Base-by-base conservation (phyloP, 2,113 vertebrate genomes). In the Neotoma lepida region DNA sequence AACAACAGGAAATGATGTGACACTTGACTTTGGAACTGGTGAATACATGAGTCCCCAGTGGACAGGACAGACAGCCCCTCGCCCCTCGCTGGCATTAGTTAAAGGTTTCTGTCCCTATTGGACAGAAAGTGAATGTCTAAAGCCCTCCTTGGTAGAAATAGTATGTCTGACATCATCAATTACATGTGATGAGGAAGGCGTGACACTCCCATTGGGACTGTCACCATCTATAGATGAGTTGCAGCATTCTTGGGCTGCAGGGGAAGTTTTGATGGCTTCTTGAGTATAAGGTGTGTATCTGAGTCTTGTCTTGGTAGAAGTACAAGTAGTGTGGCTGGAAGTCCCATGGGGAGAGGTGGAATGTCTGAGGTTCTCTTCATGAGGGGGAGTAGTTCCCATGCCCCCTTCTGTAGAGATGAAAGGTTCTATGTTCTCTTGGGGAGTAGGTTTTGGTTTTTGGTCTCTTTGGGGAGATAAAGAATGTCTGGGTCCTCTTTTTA, bases 41-140 rank as follows among this genome's bases (percentile, higher is more conserved):
- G 24, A 7, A 84, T 41, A 18, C 18, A 44, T 41, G 56, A 63
- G 6, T 28, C 24, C 78, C 22, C 0, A 15, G 2, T 1, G 3
- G 3, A 82, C 10, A 82, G 12, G 9, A 58, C 14, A 4, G 2
- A 15, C 14, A 26, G 54, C 6, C 13, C 17, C 0, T 2, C 6
- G 6, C 2, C 6, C 0, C 6, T 6, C 4, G 41, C 39, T 41
- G 12, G 24, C n/a, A 41, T n/a, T 39, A 58, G 24, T 58, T 22
- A 54, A 82, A 41, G n/a, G 7, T 61, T 58, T 82, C 2, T 39
- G 6, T 82, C 14, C 1, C 6, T 30, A 24, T 82, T 82, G 6
- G 0, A 28, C 22, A 58, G 22, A 26, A 82, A 13, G 5, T 4
- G 3, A 24, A 28, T 58, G 35, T 39, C 14, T 58, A 7, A 15